These are phyloP conservation scores for Fratercula arctica DNA, from an alignment of 2,797 vertebrate species.

Conservation along the genomic window DNA sequence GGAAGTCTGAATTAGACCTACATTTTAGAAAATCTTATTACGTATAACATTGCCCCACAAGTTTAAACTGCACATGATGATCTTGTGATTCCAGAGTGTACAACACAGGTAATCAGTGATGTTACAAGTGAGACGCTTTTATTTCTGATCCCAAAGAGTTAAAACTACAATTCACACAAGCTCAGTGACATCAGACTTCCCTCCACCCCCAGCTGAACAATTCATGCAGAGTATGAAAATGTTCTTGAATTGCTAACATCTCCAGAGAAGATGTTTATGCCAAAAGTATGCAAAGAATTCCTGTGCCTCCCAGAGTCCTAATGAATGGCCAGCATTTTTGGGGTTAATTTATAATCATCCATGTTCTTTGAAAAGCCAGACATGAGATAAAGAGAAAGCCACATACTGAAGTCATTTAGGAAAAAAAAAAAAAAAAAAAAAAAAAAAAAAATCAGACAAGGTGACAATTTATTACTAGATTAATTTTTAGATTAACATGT, in stretches of 20 bases:
- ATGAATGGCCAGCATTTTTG: background rate
- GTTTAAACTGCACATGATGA: background rate
- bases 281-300: slow-evolving; percentile 16
- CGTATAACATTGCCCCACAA: background rate
- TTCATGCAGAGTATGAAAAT: background rate
- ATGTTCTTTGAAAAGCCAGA: background rate
- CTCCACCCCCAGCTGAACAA: background rate
- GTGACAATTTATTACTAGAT: background rate
- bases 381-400: background rate
- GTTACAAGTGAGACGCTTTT: background rate
- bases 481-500: background rate
- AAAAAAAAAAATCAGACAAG: background rate
- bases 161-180: background rate
- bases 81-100: background rate
- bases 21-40: background rate
- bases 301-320: background rate
- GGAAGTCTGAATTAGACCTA: background rate
- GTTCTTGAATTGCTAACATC: background rate
- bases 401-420: background rate
- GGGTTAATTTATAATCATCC: background rate
- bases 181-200: background rate
- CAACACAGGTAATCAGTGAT: background rate
- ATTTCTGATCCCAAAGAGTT: background rate
- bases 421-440: too few relatives aligned
- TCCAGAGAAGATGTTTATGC: background rate